Evolutionary conservation across 2,888 invertebrate genomes (phyloP), one percentile per base, ranked within the genome.

Genomic region (Stratiomys singularior): DNA sequence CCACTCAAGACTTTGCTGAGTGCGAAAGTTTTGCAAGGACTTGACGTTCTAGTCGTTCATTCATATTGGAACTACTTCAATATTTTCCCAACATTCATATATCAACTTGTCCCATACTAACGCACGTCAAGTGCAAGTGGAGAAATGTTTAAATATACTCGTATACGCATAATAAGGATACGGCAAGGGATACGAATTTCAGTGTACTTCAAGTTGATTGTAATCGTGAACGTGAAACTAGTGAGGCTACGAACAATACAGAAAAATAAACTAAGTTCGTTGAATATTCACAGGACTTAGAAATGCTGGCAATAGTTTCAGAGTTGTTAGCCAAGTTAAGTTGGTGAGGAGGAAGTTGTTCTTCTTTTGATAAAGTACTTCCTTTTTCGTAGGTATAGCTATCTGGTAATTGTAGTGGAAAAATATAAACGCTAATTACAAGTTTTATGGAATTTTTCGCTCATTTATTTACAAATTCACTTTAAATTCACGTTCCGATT

Each of bases 21-120:
- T 27, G 47, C 23, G 46, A 71, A 71, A 71, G 25, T 71, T 71
- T 47, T 37, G 11, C 64, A 13, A 15, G 4, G 47, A 47, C 47
- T 71, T 47, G 47, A 47, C 47, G 47, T 71, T 67, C 28, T 52
- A 47, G 52, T 25, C 47, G 11, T 71, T 52, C 64, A 28, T 64
- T 28, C 37, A 37, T 3, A 37, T 64, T 30, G 30, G 9, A 64
- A 23, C 64, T 64, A 30, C 30, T 30, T 30, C 15, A 64, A 30
- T 30, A 60, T 60, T 60, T 60, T 13, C 60, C 18, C 25, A 60
- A 21, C 60, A 60, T 37, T 37, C 37, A 37, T 37, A 37, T 37
- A 37, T 52, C 52, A 52, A 52, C n/a, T 52, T 18, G 52, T 18
- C 15, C 4, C 52, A 52, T 52, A 13, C 4, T 18, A 60, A 60